Evolutionary conservation across 2,113 vertebrate genomes (phyloP), one percentile per base, ranked within the genome.

Genomic region (Ceyx cyanopectus): DNA sequence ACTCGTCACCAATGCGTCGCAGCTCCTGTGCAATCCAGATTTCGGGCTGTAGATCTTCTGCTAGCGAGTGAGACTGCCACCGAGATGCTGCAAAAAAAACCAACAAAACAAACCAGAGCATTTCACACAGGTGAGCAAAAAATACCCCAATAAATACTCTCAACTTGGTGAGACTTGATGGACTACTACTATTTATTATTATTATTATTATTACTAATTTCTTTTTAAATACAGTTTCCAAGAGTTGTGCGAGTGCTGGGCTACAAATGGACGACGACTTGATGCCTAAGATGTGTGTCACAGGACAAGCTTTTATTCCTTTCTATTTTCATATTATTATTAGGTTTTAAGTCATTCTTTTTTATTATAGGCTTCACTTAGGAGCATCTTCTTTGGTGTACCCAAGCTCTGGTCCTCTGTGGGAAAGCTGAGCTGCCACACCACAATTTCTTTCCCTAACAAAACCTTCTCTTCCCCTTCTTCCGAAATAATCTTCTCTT

Each of bases 1-100:
- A 99, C 21, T 99, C 98, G 6, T 99, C 99, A 17, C 99, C 99
- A 4, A 99, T 98, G 46, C 97, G 98, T 60, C 98, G 98, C 83
- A 99, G 97, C 89, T 98, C 98, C 81, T 95, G 98, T 7, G 98
- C 99, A 6, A 99, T 97, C 97, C 96, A 96, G 29, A 96, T 89
- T 90, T 98, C 98, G 2, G 97, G 96, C 81, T 97, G 98, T 92
- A 98, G 85, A 46, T 98, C 98, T 83, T 94, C 96, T 10, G 89
- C 97, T 40, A 94, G 87, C 7, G 92, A 94, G 54, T 61, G 97
- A 58, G 97, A 97, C 20, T 85, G 97, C 95, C 97, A 94, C 87
- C 94, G 96, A 93, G 97, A 98, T 89, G 97, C 98, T 98, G 95
- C 12, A 32, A 0, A 24, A 34, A 34, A 84, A 87, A 92, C 50